Percentiles rank a stretch among this genome's conserved stretches.
Conservation (phyloP, 2,888 invertebrate species). For the Augochlorella aurata region DNA sequence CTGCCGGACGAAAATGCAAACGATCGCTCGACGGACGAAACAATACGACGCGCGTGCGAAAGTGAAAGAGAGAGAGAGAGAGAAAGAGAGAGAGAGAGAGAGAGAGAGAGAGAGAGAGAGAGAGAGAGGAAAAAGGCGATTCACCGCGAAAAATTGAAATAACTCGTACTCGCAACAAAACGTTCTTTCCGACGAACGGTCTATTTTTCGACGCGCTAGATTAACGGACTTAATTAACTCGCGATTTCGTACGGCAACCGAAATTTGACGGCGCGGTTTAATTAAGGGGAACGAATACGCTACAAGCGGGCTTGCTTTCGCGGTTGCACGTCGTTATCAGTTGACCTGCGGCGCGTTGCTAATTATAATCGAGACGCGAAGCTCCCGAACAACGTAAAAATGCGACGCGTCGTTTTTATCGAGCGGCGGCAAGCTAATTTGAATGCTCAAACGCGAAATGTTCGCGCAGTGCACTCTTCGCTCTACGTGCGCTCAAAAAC, state of each 20-base stretch:
- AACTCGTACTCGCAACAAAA: neutral
- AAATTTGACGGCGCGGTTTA: conserved; percentile 30
- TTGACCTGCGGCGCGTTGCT: conserved; percentile 22
- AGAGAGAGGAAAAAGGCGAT: too few relatives aligned
- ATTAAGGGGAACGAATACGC: conserved; percentile 34
- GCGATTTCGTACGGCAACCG: conserved; percentile 8
- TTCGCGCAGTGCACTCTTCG: conserved; percentile 54
- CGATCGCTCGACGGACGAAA: neutral
- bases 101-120: too few relatives aligned
- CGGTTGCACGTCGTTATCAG: neutral
- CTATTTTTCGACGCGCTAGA: neutral
- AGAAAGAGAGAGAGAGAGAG: too few relatives aligned
- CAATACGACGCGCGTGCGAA: neutral
- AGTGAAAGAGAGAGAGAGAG: neutral
- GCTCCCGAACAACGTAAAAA: conserved; percentile 5
- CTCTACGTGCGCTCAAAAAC: conserved; percentile 50
- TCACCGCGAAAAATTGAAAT: neutral
- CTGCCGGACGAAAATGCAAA: conserved; percentile 25
- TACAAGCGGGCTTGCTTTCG: conserved; percentile 19
- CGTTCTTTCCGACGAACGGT: neutral
- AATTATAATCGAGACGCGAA: conserved; percentile 23
- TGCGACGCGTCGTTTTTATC: neutral
- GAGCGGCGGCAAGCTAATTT: neutral
- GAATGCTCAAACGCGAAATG: neutral
- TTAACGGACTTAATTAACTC: conserved; percentile 27